Evolutionary conservation across 2,888 invertebrate species (phyloP), one percentile per base, ranked within the genome.

Genomic region (Platerodrilus igneus): DNA sequence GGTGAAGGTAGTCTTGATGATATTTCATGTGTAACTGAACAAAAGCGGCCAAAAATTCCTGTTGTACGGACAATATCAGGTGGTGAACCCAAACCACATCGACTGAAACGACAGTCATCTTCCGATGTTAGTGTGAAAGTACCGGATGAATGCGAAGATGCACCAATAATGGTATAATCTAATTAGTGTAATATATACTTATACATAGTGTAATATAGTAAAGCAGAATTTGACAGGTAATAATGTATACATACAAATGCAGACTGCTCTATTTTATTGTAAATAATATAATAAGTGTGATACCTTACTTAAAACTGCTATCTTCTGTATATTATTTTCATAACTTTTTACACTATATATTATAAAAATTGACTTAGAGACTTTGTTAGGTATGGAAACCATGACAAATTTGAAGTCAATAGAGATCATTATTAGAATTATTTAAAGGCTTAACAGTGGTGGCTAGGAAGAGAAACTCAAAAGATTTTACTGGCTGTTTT

Each of bases 1-100:
- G 87, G 86, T 55, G 88, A 87, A 63, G 87, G 86, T 51, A 79
- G 79, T 64, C 70, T 78, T 21, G 81, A 81, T 63, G 81, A 81
- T 68, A 60, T 69, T 27, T 65, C 67, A n/a, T 67, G 64, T 49
- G 60, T 67, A 37, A 63, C 60, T 16, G 66, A 64, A 29, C 55
- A 56, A 35, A 59, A 58, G 30, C 58, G 60, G 43, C 54, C 58
- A 16, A 56, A 58, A 28, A 57, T 60, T 15, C 66, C 66, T 8
- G 62, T 68, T 9, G 59, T 69, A 16, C 50, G 69, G 27, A 67
- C 68, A 17, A 59, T 67, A 28, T 68, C 68, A 3, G 63, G 67
- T 7, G 66, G 67, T 2, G 66, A 61, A 25, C 37, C 53, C 2
- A 35, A 55, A 15, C 49, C 59, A 16, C 59, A 63, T 23, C 66